Evolutionary conservation across 1,140 invertebrate species (phyloP).

Genomic region (Drosophila bocki): DNA sequence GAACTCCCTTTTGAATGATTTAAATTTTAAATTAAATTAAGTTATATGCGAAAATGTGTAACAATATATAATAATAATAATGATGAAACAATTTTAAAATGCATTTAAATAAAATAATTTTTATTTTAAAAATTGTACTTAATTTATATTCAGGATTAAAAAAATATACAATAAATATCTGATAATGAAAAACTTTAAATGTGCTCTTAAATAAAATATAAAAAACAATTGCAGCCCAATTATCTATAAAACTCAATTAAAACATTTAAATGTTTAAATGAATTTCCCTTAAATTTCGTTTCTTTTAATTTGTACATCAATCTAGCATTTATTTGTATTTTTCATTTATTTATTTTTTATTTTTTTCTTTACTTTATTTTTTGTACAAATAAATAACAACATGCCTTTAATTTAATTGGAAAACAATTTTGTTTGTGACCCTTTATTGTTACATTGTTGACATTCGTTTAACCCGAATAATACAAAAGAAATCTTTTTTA

Average conservation of each 20-base stretch:
- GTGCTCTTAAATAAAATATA: no score
- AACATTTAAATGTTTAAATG: background rate
- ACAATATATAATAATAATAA: no score
- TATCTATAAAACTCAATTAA: background rate
- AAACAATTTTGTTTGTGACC: conserved; percentile 12
- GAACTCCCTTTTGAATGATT: background rate
- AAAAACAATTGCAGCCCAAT: no score
- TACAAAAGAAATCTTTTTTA: conserved; percentile 3
- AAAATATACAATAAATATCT: no score
- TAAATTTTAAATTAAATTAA: no score
- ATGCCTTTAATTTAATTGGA: conserved; percentile 4
- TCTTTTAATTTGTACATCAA: background rate
- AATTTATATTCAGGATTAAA: no score
- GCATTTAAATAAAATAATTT: no score
- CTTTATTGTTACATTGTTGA: conserved; percentile 4
- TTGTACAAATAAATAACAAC: conserved; percentile 1
- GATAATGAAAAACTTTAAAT: no score
- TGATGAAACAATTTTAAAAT: no score
- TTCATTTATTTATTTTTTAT: background rate
- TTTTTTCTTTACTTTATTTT: background rate
- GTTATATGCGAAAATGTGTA: no score
- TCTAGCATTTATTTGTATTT: background rate
- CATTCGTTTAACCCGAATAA: background rate
- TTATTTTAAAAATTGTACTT: no score
- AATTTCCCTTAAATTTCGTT: background rate